Base-by-base conservation (phyloP, 2,797 vertebrate genomes). In the Sebastes alutus region DNA sequence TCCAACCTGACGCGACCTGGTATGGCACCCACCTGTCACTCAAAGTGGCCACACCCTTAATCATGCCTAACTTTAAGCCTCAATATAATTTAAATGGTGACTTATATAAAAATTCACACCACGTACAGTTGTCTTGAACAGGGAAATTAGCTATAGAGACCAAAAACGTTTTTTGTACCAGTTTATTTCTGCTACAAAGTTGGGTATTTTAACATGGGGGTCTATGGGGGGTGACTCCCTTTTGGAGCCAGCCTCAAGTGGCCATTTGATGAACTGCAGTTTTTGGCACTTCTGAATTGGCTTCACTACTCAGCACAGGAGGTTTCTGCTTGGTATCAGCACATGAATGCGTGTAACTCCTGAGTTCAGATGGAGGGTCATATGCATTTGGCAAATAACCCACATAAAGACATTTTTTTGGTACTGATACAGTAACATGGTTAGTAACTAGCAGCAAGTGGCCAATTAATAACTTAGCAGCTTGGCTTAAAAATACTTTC, bases 401-500 rank as follows among this genome's bases (percentile, higher is more conserved):
- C 52, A 65, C 18, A 56, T 46, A 49, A 72, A 81, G 20, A 22
- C 10, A 59, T 54, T 55, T 75, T 29, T 30, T 38, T 60, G 5
- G 38, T 42, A 42, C 38, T 59, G 32, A n/a, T 68, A 30, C 58
- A 60, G 29, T 72, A 77, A 77, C 71, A 29, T 66, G 56, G 49
- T 72, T 65, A 56, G 29, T 78, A 77, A 80, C 79, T 46, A 77
- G 84, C 62, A 87, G 22, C 78, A 73, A 85, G 82, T 64, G 82
- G 60, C 68, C 46, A 75, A 71, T 87, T 84, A 90, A 68, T 77
- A 87, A 80, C 55, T 75, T 82, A 80, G 56, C 13, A 75, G 46
- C 61, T 80, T 90, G 82, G 63, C 74, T 65, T 4, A 81, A 46
- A 82, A 87, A 72, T 60, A 65, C 62, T 87, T 89, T 93, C 83